Evolutionary conservation across 2,797 vertebrate species (phyloP), one percentile per base, ranked within the genome.

Genomic region (Eulemur coronatus): DNA sequence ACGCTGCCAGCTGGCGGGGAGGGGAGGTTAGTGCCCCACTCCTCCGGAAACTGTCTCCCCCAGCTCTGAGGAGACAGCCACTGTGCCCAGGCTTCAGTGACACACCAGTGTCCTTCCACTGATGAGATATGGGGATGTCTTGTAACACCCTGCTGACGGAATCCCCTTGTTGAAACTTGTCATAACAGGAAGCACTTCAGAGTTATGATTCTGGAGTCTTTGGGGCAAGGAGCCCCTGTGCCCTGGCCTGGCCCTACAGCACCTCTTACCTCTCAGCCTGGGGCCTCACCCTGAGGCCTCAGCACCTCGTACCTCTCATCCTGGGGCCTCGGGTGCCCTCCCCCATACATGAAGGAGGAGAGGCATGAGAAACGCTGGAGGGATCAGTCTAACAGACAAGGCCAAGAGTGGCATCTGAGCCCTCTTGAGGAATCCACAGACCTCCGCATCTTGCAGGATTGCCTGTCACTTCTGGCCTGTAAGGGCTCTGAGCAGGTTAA

Each of bases 1-100:
- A 18, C 52, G 0, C 67, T 17, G 50, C 0, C 28, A 46, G 41
- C 4, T 38, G 59, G 0, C 41, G 0, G 17, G 33, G 20, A 0
- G 2, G 67, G 76, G 26, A 69, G 35, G 52, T 0, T 5, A 43
- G 35, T 46, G 65, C n/a, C 38, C 73, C 18, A n/a, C 38, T 24
- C 55, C 38, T 61, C 26, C 41, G 50, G 10, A 30, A 50, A 69
- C 46, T 35, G 30, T 81, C 35, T 80, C 55, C 26, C 48, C 43
- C 3, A 4, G 7, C 11, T 59, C 41, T 9, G 11, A 76, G 33
- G 52, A 41, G 48, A 67, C 1, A 65, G 80, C 48, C 82, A n/a
- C 46, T 7, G 38, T n/a, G 8, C 41, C 41, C 26, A 38, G 84
- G 61, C 46, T 55, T 75, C 41, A 67, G 43, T 14, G 93, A 91